Evolutionary conservation across 2,797 vertebrate genomes (phyloP).

Genomic region (Falco rusticolus): DNA sequence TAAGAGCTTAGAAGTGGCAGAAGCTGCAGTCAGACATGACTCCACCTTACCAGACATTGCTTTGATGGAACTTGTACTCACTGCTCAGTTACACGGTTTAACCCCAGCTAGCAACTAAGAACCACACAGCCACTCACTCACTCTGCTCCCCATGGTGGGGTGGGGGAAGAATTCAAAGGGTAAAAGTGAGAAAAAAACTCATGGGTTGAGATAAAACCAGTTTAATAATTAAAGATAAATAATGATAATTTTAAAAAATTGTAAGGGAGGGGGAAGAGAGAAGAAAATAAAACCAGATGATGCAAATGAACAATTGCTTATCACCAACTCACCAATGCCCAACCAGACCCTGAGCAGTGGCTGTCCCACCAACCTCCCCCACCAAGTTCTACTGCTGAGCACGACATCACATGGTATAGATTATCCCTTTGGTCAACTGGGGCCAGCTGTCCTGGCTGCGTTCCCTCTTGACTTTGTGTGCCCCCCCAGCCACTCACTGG

Average conservation of each 20-base stretch:
- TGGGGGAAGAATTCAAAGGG: too few relatives aligned
- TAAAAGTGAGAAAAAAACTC: too few relatives aligned
- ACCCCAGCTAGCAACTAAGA: background rate
- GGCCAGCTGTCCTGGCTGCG: too few relatives aligned
- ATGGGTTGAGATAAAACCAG: background rate
- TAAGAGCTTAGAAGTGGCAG: background rate
- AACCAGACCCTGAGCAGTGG: background rate
- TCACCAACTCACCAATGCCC: accelerated
- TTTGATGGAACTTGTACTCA: background rate
- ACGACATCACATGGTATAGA: too few relatives aligned
- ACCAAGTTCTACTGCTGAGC: too few relatives aligned
- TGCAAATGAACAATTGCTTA: background rate
- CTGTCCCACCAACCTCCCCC: too few relatives aligned
- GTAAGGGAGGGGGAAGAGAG: background rate
- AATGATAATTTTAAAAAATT: background rate
- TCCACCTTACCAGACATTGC: background rate
- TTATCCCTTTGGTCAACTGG: too few relatives aligned
- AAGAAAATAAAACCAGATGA: background rate
- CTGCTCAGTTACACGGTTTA: background rate
- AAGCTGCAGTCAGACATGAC: background rate
- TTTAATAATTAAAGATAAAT: background rate
- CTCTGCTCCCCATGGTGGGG: background rate
- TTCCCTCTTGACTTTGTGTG: too few relatives aligned
- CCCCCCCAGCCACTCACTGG: too few relatives aligned
- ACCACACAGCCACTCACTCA: too few relatives aligned